Evolutionary conservation across 2,888 invertebrate genomes (phyloP), one percentile per base, ranked within the genome.

Genomic region (Pyrrhosoma nymphula): DNA sequence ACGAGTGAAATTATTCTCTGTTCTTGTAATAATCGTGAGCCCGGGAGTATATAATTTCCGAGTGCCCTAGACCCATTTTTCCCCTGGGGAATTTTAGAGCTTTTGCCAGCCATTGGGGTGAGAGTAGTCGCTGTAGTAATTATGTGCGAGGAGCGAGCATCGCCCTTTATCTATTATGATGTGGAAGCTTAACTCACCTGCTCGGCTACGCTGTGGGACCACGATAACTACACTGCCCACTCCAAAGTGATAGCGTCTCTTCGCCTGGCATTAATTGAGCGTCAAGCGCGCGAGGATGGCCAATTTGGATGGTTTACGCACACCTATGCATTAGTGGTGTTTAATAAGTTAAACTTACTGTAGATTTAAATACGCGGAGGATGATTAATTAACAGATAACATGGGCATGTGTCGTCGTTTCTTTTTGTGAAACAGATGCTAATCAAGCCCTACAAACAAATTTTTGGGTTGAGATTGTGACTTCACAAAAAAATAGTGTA

Each of bases 141-240:
- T 82, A 82, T 35, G 82, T 35, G 82, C 30, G 30, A 30, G 30
- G 35, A 14, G 82, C 6, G 16, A 14, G 35, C 82, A 82, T 82
- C 82, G 16, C 82, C 6, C 82, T 82, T 82, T 82, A 82, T 82
- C 82, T 82, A 82, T 82, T 82, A 82, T 82, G 82, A 82, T 82
- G 35, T 82, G 30, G 82, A 82, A 82, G 82, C 30, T 82, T 35
- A 35, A 82, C 82, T 82, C 82, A 82, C 82, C 82, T 82, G 30
- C 82, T 82, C 82, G 30, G 82, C 82, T 82, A 18, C 18, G 35
- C 82, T 35, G 82, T 82, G 26, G 82, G 16, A 35, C 16, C 35
- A 18, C 82, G 82, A 82, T 82, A 82, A 82, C 82, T 35, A 82
- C 82, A 30, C 82, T 35, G 82, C 30, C 82, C 82, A 75, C 10